Evolutionary conservation across 92 coral and sea anemone genomes (phyloP).

Genomic region (Phenganax marumi): DNA sequence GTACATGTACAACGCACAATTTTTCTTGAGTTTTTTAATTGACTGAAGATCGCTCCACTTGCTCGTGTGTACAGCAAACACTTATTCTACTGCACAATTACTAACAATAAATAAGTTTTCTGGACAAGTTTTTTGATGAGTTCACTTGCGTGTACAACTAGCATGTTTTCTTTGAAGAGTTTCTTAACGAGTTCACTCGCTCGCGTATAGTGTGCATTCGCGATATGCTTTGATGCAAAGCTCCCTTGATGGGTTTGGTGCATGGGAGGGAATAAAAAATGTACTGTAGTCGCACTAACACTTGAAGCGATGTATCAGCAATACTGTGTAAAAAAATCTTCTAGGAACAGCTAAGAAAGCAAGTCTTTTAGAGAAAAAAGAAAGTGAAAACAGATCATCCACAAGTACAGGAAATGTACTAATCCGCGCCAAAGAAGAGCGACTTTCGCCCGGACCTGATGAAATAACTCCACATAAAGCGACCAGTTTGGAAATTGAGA

Average conservation of each 20-base stretch:
- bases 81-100: too few species aligned
- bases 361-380: neutral
- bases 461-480: neutral
- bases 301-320: too few species aligned
- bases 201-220: too few species aligned
- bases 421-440: slow-evolving; percentile 25
- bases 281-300: too few species aligned
- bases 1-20: neutral
- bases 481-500: slow-evolving; percentile 12
- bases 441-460: slow-evolving; percentile 4
- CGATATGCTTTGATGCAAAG: too few species aligned
- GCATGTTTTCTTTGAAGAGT: too few species aligned
- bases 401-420: neutral
- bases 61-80: too few species aligned
- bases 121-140: neutral
- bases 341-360: neutral
- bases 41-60: neutral
- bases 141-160: neutral
- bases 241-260: too few species aligned
- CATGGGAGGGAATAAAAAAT: too few species aligned
- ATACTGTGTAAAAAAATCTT: too few species aligned
- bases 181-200: too few species aligned
- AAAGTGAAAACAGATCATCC: neutral
- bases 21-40: neutral
- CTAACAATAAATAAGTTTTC: too few species aligned